A percentile compares a stretch with the other conserved stretches of the same genome.
Evolutionary conservation across 2,888 invertebrate species (phyloP).

Genomic region (Orchesellides sinensis): DNA sequence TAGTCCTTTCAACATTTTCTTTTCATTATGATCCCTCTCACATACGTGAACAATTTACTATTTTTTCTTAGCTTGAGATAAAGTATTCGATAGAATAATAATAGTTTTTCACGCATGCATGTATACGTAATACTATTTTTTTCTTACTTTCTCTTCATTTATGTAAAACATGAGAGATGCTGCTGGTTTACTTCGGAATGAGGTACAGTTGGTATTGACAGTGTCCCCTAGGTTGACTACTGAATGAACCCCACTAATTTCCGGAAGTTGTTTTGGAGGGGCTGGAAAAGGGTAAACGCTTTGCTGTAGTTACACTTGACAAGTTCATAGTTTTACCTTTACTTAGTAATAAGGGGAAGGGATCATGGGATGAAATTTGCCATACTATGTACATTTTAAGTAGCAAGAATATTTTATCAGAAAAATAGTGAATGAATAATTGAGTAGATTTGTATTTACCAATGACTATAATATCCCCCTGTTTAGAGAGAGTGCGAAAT

Average conservation of each 20-base stretch:
- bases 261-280: conserved; percentile 54
- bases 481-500: conserved; percentile 68
- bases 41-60: neutral
- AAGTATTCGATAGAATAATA: neutral
- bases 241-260: conserved; percentile 60
- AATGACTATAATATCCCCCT: conserved; percentile 70
- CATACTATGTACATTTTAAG: no score
- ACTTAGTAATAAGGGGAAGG: no score
- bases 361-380: no score
- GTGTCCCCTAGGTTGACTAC: conserved; percentile 58
- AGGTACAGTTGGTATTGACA: conserved; percentile 67
- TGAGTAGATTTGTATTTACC: conserved; percentile 66
- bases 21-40: conserved; percentile 11
- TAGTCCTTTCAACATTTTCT: neutral
- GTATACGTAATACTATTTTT: neutral
- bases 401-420: conserved; percentile 28
- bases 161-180: conserved; percentile 69
- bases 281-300: no score
- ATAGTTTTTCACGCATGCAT: neutral
- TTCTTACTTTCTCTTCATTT: conserved; percentile 67
- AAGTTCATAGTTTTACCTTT: no score
- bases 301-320: no score
- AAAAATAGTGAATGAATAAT: conserved; percentile 34
- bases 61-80: neutral
- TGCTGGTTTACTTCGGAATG: conserved; percentile 65